phyloP scores from a whole-genome alignment of 2,113 vertebrate genomes.

The Polyodon spathula region DNA sequence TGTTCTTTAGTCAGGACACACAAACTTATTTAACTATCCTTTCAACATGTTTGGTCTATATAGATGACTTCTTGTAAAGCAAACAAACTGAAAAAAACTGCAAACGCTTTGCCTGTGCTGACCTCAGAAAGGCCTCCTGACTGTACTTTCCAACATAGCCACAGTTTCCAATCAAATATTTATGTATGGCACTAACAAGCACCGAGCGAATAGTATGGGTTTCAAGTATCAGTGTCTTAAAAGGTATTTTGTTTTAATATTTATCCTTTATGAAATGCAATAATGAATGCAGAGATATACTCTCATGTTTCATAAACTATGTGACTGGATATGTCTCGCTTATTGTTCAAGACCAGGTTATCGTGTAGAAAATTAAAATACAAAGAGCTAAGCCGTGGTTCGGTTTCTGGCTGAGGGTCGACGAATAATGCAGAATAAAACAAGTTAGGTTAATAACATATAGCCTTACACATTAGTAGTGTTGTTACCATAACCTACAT shows the following conservation, averaged over 20 bases:
- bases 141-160: neutral
- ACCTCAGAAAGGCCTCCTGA: neutral
- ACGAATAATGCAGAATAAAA: no score
- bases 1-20: neutral
- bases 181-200: constrained; percentile 6
- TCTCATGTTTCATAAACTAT: neutral
- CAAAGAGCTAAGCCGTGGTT: no score
- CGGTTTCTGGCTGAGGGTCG: no score
- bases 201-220: constrained; percentile 27
- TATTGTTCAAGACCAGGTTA: no score
- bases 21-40: no score
- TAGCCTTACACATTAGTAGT: no score
- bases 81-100: neutral
- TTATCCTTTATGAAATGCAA: constrained; percentile 2
- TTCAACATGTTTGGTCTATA: neutral
- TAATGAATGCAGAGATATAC: neutral
- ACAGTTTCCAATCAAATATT: constrained; percentile 15
- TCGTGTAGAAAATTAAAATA: no score
- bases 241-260: constrained; percentile 33
- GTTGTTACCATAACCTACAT: no score
- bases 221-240: constrained; percentile 50
- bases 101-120: neutral
- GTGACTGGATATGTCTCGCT: no score
- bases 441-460: no score
- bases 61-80: neutral